These are phyloP conservation scores for Apistogramma diplotaenia DNA, from an alignment of 2,113 vertebrate genomes.

Conservation along the genomic window DNA sequence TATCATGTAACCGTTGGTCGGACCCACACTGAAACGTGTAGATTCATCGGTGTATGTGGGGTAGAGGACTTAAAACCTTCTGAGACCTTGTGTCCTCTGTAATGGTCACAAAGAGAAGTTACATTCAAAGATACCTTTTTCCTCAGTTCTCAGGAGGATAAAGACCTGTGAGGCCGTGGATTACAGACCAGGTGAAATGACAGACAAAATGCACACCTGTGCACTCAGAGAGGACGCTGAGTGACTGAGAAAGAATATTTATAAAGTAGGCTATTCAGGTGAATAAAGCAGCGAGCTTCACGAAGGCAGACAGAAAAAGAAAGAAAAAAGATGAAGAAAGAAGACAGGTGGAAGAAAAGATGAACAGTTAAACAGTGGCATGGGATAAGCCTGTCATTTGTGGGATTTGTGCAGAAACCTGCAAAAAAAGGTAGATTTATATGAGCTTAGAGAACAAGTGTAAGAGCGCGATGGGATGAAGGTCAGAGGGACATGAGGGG, in stretches of 20 bases:
- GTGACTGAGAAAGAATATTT: not conserved
- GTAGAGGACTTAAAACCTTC: not conserved
- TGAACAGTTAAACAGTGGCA: slow-evolving; percentile 8
- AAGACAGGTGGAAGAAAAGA: slow-evolving; percentile 17
- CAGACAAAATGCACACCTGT: slow-evolving; percentile 57
- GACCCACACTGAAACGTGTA: not conserved
- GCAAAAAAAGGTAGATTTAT: slow-evolving; percentile 26
- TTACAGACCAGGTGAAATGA: slow-evolving; percentile 61
- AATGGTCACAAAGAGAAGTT: too few relatives aligned
- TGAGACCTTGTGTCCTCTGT: too few relatives aligned
- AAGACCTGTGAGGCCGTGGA: slow-evolving; percentile 24
- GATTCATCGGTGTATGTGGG: slow-evolving; percentile 5
- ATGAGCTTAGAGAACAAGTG: slow-evolving; percentile 51
- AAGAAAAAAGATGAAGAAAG: slow-evolving; percentile 13
- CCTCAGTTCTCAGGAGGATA: not conserved
- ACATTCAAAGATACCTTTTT: too few relatives aligned
- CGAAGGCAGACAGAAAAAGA: slow-evolving; percentile 15
- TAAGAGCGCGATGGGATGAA: slow-evolving; percentile 24
- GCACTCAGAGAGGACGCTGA: not conserved
- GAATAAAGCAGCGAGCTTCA: slow-evolving; percentile 17
- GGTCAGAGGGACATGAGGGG: not conserved
- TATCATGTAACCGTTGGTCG: not conserved
- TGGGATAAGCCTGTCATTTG: slow-evolving; percentile 33
- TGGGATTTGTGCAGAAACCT: slow-evolving; percentile 29
- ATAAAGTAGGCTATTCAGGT: not conserved